phyloP scores from a whole-genome alignment of 2,888 invertebrate species.

The Sipunculus nudus region DNA sequence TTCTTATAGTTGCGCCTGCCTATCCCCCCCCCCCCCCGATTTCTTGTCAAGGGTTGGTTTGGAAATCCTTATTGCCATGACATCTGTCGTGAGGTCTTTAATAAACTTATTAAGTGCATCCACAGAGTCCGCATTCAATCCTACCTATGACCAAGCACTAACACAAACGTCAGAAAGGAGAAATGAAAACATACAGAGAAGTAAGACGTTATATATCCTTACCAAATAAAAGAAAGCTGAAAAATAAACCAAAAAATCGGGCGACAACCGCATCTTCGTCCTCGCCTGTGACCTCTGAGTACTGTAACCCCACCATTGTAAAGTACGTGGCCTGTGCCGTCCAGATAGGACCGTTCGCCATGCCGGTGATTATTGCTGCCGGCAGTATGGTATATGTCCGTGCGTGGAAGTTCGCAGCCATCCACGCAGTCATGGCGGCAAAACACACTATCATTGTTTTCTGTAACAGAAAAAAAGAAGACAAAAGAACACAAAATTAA shows the following conservation, averaged over 20 bases:
- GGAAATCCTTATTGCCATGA: too few species aligned
- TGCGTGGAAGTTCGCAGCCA: constrained; percentile 12
- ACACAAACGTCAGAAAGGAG: too few species aligned
- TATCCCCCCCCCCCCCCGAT: too few species aligned
- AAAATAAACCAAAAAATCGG: constrained; percentile 12
- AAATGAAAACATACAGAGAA: too few species aligned
- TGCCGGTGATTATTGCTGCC: constrained; percentile 1
- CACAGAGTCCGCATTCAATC: too few species aligned
- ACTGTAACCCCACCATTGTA: constrained; percentile 1
- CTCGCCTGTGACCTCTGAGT: constrained; percentile 1
- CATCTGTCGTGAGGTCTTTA: too few species aligned
- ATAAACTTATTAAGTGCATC: too few species aligned
- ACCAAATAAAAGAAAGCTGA: constrained; percentile 13
- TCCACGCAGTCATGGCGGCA: constrained; percentile 4
- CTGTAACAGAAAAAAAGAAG: too few species aligned
- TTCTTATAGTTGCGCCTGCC: too few species aligned
- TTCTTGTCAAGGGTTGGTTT: too few species aligned
- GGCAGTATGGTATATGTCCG: background rate
- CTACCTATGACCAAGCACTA: too few species aligned
- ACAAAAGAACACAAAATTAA: too few species aligned
- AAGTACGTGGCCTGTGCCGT: constrained; percentile 15
- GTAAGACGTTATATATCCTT: background rate
- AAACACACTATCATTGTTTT: constrained; percentile 7
- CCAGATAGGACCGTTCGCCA: constrained; percentile 7
- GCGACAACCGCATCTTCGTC: constrained; percentile 9